Percentiles rank a stretch among this genome's conserved stretches.
Evolutionary conservation across 2,113 vertebrate species (phyloP).

Genomic region (Cygnus atratus): DNA sequence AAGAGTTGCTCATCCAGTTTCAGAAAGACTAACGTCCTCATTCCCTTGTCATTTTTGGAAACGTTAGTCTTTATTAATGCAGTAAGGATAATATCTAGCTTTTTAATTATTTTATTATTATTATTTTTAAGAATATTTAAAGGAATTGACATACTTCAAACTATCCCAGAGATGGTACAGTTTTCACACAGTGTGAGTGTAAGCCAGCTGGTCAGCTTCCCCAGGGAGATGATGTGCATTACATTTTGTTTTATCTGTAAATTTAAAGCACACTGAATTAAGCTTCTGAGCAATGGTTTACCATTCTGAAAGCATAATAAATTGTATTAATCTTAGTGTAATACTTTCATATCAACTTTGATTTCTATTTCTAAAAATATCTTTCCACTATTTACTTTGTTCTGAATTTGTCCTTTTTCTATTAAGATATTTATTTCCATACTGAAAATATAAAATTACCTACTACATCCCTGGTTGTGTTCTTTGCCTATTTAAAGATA

Average conservation of each 20-base stretch:
- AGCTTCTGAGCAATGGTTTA: not conserved
- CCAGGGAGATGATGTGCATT: not conserved
- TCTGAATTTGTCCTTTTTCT: not conserved
- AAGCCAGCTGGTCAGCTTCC: not conserved
- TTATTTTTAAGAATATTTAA: not conserved
- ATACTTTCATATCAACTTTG: not conserved
- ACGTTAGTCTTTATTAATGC: not conserved
- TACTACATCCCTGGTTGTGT: not conserved
- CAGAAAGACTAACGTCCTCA: not conserved
- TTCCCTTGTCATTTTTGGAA: not conserved
- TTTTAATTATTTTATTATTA: too few relatives aligned
- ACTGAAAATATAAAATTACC: not conserved
- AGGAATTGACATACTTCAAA: not conserved
- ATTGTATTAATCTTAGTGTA: not conserved
- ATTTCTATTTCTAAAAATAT: not conserved
- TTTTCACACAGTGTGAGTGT: not conserved
- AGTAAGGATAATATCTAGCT: not conserved
- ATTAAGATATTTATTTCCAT: not conserved
- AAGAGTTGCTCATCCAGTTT: not conserved
- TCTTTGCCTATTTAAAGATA: not conserved
- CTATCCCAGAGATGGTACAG: not conserved
- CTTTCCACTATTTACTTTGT: not conserved
- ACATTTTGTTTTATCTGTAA: not conserved
- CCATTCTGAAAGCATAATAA: not conserved
- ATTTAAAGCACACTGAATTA: not conserved